A percentile compares a stretch with the other conserved stretches of the same genome.
Conservation (phyloP, 2,797 vertebrate species). For the Danio jaintianensis region DNA sequence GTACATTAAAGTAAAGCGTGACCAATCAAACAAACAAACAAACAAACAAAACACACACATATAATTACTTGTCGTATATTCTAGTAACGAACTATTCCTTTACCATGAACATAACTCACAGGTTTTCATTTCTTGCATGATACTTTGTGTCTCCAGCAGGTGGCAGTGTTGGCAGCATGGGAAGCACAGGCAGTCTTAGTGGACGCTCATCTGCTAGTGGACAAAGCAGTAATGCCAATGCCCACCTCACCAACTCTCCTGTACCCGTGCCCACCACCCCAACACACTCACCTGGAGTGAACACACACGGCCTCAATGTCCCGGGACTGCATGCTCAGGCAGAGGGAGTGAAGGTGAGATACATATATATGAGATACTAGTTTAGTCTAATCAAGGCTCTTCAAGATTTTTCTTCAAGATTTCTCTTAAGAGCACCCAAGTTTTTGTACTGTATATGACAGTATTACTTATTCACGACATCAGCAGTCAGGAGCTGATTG, state of each 20-base stretch:
- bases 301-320: constrained; percentile 82
- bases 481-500: not conserved
- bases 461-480: not conserved
- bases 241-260: constrained; percentile 62
- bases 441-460: too few relatives aligned
- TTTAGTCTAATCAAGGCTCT: too few relatives aligned
- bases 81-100: too few relatives aligned
- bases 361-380: not conserved
- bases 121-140: not conserved
- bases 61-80: too few relatives aligned
- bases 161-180: constrained; percentile 87
- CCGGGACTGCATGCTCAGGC: constrained; percentile 89
- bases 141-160: constrained; percentile 74
- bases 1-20: too few relatives aligned
- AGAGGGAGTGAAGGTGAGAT: constrained; percentile 89
- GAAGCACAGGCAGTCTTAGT: constrained; percentile 86
- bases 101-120: not conserved
- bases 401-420: too few relatives aligned
- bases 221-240: constrained; percentile 71
- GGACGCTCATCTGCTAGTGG: constrained; percentile 82
- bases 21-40: not conserved
- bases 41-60: too few relatives aligned
- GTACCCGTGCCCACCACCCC: constrained; percentile 58
- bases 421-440: too few relatives aligned
- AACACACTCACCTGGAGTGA: constrained; percentile 70